Conservation (phyloP, 2,797 vertebrate species). For the Kryptolebias ocellatus region DNA sequence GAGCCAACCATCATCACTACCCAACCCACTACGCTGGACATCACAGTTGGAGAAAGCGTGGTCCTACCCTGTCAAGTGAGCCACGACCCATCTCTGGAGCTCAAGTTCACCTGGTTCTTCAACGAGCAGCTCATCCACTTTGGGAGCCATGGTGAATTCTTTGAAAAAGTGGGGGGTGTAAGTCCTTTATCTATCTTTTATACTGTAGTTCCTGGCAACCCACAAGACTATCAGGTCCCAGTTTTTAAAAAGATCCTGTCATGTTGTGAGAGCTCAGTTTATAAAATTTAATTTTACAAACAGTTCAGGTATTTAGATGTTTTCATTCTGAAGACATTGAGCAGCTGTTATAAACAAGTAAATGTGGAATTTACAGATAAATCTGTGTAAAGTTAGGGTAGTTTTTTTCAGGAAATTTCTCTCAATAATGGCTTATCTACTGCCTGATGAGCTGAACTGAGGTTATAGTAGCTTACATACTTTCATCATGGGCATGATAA, state of each 20-base stretch:
- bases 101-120: constrained; percentile 96
- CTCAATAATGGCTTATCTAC: too few relatives aligned
- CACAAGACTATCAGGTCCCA: neutral
- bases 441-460: too few relatives aligned
- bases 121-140: constrained; percentile 96
- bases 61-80: constrained; percentile 95
- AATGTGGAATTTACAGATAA: too few relatives aligned
- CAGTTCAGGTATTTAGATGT: too few relatives aligned
- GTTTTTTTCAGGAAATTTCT: too few relatives aligned
- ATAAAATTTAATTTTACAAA: too few relatives aligned
- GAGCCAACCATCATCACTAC: constrained; percentile 92
- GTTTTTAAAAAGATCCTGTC: neutral
- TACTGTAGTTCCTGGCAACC: neutral
- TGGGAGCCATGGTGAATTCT: constrained; percentile 92
- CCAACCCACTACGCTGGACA: constrained; percentile 90
- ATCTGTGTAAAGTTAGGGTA: too few relatives aligned
- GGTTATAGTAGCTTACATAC: too few relatives aligned
- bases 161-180: constrained; percentile 97
- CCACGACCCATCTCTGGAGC: constrained; percentile 92
- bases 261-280: too few relatives aligned
- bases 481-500: too few relatives aligned
- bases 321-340: too few relatives aligned
- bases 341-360: too few relatives aligned
- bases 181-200: constrained; percentile 71
- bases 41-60: constrained; percentile 95